Evolutionary conservation across 2,888 invertebrate genomes (phyloP).

Genomic region (Apodemia duryi): DNA sequence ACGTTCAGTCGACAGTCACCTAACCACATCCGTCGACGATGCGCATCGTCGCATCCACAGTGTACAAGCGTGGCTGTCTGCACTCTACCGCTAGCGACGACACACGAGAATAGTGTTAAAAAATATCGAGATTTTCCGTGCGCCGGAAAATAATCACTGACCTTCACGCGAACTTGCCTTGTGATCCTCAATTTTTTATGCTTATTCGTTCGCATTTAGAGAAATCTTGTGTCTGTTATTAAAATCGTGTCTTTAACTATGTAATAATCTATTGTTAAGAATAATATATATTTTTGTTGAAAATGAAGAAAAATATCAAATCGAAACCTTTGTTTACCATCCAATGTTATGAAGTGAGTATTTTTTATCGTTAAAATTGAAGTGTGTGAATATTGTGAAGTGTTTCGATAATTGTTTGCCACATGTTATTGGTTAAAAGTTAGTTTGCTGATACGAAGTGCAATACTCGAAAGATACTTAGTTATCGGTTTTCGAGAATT

Average conservation of each 20-base stretch:
- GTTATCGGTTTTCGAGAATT: constrained; percentile 3
- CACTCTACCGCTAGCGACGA: constrained; percentile 24
- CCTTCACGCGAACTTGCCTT: constrained; percentile 57
- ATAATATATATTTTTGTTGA: background rate
- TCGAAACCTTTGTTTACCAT: constrained; percentile 77
- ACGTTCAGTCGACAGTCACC: constrained; percentile 28
- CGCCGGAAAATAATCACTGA: constrained; percentile 55
- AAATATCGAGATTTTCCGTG: constrained; percentile 48
- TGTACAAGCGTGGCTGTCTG: constrained; percentile 27
- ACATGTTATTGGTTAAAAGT: constrained; percentile 6
- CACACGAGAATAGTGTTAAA: constrained; percentile 25
- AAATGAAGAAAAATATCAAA: constrained; percentile 59
- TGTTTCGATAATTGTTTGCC: background rate
- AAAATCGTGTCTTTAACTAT: background rate
- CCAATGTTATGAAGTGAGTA: constrained; percentile 82
- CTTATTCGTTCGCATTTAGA: constrained; percentile 28
- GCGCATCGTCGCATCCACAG: constrained; percentile 32
- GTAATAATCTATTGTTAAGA: background rate
- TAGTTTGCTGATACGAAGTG: background rate
- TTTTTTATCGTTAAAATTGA: constrained; percentile 8
- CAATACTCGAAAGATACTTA: background rate
- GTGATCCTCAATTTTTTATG: constrained; percentile 33
- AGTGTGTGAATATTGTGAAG: background rate
- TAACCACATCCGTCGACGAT: constrained; percentile 32
- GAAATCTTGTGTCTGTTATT: constrained; percentile 22